Evolutionary conservation across 2,888 invertebrate species (phyloP), one percentile per base, ranked within the genome.

Genomic region (Drosophila fulvimacula): DNA sequence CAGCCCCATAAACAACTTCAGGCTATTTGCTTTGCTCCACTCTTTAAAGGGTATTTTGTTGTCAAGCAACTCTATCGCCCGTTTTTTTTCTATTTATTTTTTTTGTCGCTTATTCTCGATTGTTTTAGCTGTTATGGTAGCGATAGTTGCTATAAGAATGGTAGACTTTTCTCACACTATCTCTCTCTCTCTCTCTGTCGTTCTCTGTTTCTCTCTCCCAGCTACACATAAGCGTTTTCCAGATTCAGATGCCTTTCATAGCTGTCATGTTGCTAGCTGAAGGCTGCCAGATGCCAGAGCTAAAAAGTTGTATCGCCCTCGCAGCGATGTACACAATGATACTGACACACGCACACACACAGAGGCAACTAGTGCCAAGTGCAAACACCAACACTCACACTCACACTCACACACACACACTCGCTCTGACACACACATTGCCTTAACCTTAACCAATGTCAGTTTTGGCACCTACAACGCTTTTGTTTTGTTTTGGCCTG

Each of bases 401-500:
- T 5, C 19, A 48, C 44, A 52, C 56, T 41, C 15, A 61, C 5
- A 24, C 30, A 7, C 19, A 30, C 30, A 10, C 19, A 30, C 30
- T 5, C 19, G 5, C 41, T 15, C 60, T 30, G 27, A 2, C 17
- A 19, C 34, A 24, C 13, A 11, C 30, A 67, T 64, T 72, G 79
- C 73, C 69, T 72, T 67, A 77, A 72, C 77, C 76, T 72, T 75
- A 79, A 70, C 75, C 73, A 81, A 72, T 76, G 83, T 82, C 83
- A 85, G 85, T 83, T 85, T 85, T 80, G 83, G 78, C 81, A 82
- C 77, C 76, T 79, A 81, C 63, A 73, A 77, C 61, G 57, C 63
- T 64, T 69, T 71, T 69, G 62, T 64, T 70, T 57, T 69, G 65
- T 13, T 52, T 38, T 62, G 69, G 48, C 48, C 64, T 55, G 27